phyloP scores from a whole-genome alignment of 2,797 vertebrate genomes.

The Tenualosa thibaudeaui region DNA sequence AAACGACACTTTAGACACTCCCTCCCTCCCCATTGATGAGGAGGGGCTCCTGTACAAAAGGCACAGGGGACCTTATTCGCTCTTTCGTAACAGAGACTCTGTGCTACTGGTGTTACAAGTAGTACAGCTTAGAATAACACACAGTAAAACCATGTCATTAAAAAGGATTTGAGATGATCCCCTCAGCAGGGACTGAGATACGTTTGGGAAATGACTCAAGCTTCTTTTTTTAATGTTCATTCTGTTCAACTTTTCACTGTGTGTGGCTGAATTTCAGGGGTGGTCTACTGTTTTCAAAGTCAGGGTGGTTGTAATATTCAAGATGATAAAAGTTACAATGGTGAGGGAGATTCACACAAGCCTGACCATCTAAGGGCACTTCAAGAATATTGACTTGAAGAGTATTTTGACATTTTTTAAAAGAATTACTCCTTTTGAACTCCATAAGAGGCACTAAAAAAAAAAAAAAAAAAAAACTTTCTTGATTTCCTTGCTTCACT shows the following conservation, averaged over 20 bases:
- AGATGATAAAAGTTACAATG: background rate
- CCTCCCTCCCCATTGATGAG: background rate
- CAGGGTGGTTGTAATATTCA: background rate
- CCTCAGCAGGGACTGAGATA: background rate
- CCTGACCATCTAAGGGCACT: background rate
- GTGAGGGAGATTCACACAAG: background rate
- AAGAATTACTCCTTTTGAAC: background rate
- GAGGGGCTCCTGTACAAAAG: background rate
- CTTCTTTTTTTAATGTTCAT: background rate
- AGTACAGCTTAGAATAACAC: background rate
- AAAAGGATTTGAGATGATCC: conserved; percentile 41
- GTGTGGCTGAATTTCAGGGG: background rate
- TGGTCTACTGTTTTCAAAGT: background rate
- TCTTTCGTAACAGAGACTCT: background rate
- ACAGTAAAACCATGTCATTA: conserved; percentile 35
- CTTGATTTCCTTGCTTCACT: background rate
- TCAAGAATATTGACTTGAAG: background rate
- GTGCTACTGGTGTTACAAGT: conserved; percentile 11
- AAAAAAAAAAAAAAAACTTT: background rate
- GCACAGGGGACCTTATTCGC: background rate
- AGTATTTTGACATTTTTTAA: background rate
- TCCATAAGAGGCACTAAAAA: background rate
- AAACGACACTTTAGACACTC: background rate
- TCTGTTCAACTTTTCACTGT: background rate
- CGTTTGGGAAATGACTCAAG: background rate